A percentile compares a stretch with the other conserved stretches of the same genome.
Conservation (phyloP, 2,888 invertebrate genomes). For the Allolobophora icterica region DNA sequence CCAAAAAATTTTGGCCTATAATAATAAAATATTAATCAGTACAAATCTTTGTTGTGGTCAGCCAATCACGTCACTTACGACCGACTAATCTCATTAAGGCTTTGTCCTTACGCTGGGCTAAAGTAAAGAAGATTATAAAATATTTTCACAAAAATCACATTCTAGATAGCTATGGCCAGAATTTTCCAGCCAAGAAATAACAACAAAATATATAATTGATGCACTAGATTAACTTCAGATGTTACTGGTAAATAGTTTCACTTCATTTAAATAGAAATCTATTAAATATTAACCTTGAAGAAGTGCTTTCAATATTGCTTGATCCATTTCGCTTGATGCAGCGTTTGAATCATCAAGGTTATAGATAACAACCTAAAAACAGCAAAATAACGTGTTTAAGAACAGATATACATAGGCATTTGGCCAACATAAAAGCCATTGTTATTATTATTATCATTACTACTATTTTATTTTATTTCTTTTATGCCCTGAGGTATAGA, state of each 20-base stretch:
- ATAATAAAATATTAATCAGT: not conserved
- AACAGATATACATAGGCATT: not conserved
- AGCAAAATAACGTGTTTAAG: not conserved
- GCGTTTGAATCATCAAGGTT: constrained; percentile 23
- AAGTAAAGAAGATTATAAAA: not conserved
- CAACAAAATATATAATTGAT: not conserved
- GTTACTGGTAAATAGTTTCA: not conserved
- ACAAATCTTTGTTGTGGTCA: too few relatives aligned
- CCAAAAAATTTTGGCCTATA: not conserved
- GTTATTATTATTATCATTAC: too few relatives aligned
- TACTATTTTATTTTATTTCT: too few relatives aligned
- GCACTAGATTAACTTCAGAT: not conserved
- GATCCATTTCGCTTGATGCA: constrained; percentile 56
- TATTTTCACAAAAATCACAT: not conserved
- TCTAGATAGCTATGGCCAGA: not conserved
- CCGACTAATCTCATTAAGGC: not conserved
- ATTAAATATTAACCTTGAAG: constrained; percentile 55
- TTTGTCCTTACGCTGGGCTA: not conserved
- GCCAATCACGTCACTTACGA: not conserved
- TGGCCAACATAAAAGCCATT: not conserved
- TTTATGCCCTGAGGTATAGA: too few relatives aligned
- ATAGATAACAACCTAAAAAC: constrained; percentile 1
- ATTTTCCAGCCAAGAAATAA: not conserved
- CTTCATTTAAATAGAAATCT: not conserved
- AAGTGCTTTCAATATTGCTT: constrained; percentile 61